Base-by-base conservation (phyloP, 2,888 invertebrate genomes). In the Amphimallon solstitiale region DNA sequence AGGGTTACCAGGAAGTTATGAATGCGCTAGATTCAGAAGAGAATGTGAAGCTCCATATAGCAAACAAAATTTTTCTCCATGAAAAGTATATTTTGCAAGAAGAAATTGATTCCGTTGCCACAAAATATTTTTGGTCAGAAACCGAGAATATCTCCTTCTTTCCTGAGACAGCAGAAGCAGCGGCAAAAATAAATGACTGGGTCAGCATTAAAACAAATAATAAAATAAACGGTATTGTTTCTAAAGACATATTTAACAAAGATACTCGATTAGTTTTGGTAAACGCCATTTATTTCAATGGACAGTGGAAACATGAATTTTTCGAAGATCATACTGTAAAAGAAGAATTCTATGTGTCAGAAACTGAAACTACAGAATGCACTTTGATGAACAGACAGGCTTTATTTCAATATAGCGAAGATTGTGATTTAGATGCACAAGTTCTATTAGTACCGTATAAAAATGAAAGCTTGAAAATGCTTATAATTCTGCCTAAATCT, bases 221-320 rank as follows among this genome's bases (percentile, higher is more conserved):
- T 6, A 93, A 91, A 79, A 97, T 98, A 63, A 88, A 89, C 72
- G 85, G 95, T 74, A 84, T 98, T 1, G 81, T 98, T 51, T 78
- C 85, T 1, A 14, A 87, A 1, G 88, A 85, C 70, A 83, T 85
- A 73, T 77, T 94, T 0, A 75, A 83, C 75, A 52, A 60, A 0
- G 76, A 82, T 0, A 92, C 92, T 0, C 85, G 89, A 52, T 80
- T 93, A 65, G 89, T 95, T 2, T 85, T 95, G 3, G 87, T 94
- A 1, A 95, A 94, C 78, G 94, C 94, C 0, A 86, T 95, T 12
- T 94, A 94, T 79, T 95, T 95, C 82, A 94, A 94, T 85, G 87
- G 91, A 1, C 84, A 86, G 35, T 95, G 95, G 94, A 80, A 83
- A 43, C 78, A 85, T 37, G 85, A 89, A 72, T 97, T 96, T 76